Percentiles rank a stretch among this genome's conserved stretches.
These are phyloP conservation scores for Lepidotrigona ventralis DNA, from an alignment of 1,140 invertebrate genomes.

Conservation along the genomic window DNA sequence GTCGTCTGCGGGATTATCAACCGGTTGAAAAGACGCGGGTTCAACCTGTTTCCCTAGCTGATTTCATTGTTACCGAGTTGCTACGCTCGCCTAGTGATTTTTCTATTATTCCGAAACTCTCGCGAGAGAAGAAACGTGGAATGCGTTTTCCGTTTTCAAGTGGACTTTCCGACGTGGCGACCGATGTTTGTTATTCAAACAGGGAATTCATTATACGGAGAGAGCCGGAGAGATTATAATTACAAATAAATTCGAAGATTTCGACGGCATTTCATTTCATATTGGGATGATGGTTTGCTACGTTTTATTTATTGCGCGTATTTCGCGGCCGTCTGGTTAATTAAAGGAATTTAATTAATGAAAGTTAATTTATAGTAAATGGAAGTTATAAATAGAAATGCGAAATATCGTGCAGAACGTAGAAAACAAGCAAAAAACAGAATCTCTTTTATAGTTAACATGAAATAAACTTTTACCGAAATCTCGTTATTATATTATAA, in stretches of 20 bases:
- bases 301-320: neutral
- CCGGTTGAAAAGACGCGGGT: neutral
- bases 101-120: neutral
- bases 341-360: no score
- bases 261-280: neutral
- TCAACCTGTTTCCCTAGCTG: neutral
- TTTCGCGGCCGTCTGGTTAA: no score
- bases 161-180: no score
- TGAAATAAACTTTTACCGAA: no score
- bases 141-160: neutral
- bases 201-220: neutral
- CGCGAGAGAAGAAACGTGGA: neutral
- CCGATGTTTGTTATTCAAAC: neutral
- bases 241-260: neutral
- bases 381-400: no score
- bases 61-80: neutral
- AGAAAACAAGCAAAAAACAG: no score
- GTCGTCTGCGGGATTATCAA: slow-evolving; percentile 33
- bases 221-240: neutral
- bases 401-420: no score
- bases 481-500: no score
- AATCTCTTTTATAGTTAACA: no score
- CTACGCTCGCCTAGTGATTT: neutral
- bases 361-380: no score
- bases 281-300: fast-evolving